Base-by-base conservation (phyloP, 2,113 vertebrate species). In the Takifugu bimaculatus region DNA sequence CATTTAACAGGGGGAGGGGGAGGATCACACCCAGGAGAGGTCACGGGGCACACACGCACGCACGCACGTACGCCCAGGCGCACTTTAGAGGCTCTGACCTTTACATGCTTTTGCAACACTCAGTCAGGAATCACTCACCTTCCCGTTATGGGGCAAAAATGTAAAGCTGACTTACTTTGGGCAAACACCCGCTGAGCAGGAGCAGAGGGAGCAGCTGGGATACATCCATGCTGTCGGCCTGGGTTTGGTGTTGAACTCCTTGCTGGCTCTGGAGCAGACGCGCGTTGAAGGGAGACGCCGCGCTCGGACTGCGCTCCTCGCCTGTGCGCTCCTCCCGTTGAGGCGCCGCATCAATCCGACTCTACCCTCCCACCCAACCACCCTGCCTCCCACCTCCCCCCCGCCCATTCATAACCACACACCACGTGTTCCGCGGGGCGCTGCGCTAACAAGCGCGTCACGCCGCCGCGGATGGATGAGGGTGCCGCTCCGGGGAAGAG, bases 201-300 rank as follows among this genome's bases (percentile, higher is more conserved):
- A 86, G 57, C 3, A 85, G 61, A 26, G 57, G 53, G 13, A 78
- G 4, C 54, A 82, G 29, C 63, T 66, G 77, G 42, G 79, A 61
- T 26, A 65, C 67, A 54, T 79, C 77, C 89, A 91, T 90, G 47
- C 54, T 75, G 35, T 63, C 27, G 39, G 56, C 47, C 26, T 4
- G 14, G 32, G 45, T 64, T 4, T 13, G 44, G 32, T 72, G 57
- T 62, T 44, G 39, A 11, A n/a, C 50, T 72, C 66, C 15, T 55
- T 14, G 35, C 2, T 57, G 3, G 63, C 42, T 29, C 49, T 52
- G 27, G 26, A 28, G 25, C 26, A 5, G 25, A 2, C 20, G 20
- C 20, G 20, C 20, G 20, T 20, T 20, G 20, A 20, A 20, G 20
- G 20, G 20, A 20, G 20, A 20, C 50, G 12, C 50, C 29, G 61